A percentile compares a stretch with the other conserved stretches of the same genome.
Evolutionary conservation across 2,797 vertebrate species (phyloP).

Genomic region (Octomys mimax): DNA sequence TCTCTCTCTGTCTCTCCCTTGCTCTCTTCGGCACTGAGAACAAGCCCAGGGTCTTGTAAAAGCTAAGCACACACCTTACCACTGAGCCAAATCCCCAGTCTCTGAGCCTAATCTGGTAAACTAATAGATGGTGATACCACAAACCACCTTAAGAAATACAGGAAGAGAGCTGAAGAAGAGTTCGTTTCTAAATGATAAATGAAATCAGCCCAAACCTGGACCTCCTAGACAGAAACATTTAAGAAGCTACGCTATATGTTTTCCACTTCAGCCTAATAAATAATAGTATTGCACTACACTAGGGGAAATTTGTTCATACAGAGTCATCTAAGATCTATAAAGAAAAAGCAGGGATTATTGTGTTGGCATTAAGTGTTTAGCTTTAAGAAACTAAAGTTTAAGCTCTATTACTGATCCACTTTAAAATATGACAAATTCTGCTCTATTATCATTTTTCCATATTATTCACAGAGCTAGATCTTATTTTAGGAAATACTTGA

Average conservation of each 20-base stretch:
- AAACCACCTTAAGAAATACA: constrained; percentile 57
- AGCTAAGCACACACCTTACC: background rate
- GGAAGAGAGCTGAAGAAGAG: constrained; percentile 30
- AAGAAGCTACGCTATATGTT: constrained; percentile 47
- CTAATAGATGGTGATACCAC: constrained; percentile 39
- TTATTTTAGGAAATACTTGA: constrained; percentile 62
- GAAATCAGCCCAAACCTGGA: constrained; percentile 7
- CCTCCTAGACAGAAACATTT: constrained; percentile 60
- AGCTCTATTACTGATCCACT: constrained; percentile 51
- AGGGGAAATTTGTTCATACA: constrained; percentile 24
- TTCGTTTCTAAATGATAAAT: constrained; percentile 57
- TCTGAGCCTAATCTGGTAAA: constrained; percentile 32
- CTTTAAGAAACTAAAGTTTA: constrained; percentile 59
- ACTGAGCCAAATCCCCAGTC: background rate
- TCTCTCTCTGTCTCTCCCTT: background rate
- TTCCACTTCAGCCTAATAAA: constrained; percentile 58
- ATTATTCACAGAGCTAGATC: constrained; percentile 54
- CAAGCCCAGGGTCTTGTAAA: background rate
- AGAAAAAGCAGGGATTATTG: constrained; percentile 55
- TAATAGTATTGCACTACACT: constrained; percentile 7
- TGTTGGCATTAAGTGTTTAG: constrained; percentile 58
- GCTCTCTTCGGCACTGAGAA: background rate
- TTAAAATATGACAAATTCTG: constrained; percentile 54
- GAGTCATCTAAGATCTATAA: constrained; percentile 23
- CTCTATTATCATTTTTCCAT: constrained; percentile 48